These are phyloP conservation scores for Myrmecophaga tridactyla DNA, from an alignment of 2,113 vertebrate species.

Conservation along the genomic window DNA sequence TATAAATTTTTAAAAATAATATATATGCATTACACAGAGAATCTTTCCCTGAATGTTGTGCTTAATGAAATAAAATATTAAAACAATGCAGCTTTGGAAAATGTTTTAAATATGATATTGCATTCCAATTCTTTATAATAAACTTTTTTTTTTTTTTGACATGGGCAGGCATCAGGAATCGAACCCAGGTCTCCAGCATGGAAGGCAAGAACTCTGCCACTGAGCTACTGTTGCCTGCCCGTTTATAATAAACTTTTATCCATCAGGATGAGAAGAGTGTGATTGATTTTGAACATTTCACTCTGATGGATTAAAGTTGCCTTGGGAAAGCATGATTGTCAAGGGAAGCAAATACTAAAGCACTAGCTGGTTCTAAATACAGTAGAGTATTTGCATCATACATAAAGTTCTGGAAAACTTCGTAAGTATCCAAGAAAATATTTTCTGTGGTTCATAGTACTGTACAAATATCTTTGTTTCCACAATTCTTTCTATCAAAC, in stretches of 20 bases:
- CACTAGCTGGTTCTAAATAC: neutral
- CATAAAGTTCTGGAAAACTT: neutral
- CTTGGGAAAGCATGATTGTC: neutral
- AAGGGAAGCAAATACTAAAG: neutral
- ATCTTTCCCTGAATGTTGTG: neutral
- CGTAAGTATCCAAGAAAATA: neutral
- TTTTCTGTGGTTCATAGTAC: neutral
- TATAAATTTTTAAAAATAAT: constrained; percentile 30
- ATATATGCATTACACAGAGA: neutral
- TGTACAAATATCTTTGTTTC: neutral
- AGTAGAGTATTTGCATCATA: neutral
- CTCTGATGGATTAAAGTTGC: neutral
- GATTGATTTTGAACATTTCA: constrained; percentile 34
- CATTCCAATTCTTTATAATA: neutral
- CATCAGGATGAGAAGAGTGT: neutral
- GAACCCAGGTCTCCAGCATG: no score
- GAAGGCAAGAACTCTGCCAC: no score
- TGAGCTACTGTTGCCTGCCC: no score
- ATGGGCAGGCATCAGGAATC: no score
- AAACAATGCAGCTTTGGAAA: neutral
- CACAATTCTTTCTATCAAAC: neutral
- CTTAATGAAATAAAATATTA: constrained; percentile 14
- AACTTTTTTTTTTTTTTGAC: no score
- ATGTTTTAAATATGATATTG: neutral
- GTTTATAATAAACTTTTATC: neutral